phyloP scores from a whole-genome alignment of 2,888 invertebrate genomes.

The Megamerina dolium region DNA sequence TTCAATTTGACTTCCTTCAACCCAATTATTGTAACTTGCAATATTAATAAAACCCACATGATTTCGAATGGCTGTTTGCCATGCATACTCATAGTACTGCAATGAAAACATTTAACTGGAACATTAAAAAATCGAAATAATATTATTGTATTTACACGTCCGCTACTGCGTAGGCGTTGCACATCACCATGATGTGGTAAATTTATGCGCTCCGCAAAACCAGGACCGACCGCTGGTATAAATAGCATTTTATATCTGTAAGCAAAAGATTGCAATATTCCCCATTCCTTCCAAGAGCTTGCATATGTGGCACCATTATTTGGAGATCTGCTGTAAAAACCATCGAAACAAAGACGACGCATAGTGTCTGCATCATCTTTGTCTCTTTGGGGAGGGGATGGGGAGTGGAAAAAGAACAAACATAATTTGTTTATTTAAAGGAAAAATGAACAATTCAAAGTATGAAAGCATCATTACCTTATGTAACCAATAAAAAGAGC shows the following conservation, averaged over 20 bases:
- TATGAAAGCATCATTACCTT: too few relatives aligned
- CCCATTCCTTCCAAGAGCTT: constrained; percentile 59
- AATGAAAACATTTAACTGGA: background rate
- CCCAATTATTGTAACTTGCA: constrained; percentile 71
- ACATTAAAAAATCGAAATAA: background rate
- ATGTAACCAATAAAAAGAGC: constrained; percentile 56
- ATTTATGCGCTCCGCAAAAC: constrained; percentile 61
- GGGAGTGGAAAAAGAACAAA: background rate
- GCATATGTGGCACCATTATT: constrained; percentile 61
- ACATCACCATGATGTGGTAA: constrained; percentile 44
- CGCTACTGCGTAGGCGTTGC: constrained; percentile 47
- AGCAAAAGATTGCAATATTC: constrained; percentile 53
- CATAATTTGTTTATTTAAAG: background rate
- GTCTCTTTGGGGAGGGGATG: constrained; percentile 33
- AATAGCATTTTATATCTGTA: constrained; percentile 57
- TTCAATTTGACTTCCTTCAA: constrained; percentile 70
- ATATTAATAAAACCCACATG: constrained; percentile 57
- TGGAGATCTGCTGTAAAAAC: constrained; percentile 62
- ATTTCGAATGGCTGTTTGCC: constrained; percentile 56
- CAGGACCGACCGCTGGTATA: constrained; percentile 65
- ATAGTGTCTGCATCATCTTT: constrained; percentile 52
- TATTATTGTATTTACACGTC: constrained; percentile 33
- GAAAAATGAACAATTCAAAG: too few relatives aligned
- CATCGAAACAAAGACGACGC: constrained; percentile 54
- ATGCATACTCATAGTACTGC: constrained; percentile 59